Conservation (phyloP, 2,797 vertebrate species). For the Babyrousa celebensis region DNA sequence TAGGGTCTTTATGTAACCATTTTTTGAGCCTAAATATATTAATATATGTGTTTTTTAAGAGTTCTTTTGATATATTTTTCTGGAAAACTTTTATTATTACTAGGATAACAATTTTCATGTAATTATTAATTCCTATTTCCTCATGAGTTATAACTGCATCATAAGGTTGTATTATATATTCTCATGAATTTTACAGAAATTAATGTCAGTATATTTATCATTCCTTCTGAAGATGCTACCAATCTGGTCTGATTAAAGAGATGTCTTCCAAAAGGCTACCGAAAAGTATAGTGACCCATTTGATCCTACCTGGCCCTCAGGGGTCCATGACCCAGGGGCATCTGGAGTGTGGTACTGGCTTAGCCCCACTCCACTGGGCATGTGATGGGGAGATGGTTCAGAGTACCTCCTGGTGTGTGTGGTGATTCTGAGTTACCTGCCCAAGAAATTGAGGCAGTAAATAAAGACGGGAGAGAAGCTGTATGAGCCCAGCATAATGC, state of each 20-base stretch:
- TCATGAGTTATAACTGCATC: not conserved
- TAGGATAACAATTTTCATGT: not conserved
- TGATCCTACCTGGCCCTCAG: not conserved
- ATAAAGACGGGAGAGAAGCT: not conserved
- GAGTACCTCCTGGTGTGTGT: not conserved
- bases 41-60: not conserved
- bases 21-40: not conserved
- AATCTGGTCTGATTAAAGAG: not conserved
- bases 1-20: not conserved
- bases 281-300: not conserved
- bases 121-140: slow-evolving; percentile 16
- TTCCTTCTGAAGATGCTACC: not conserved
- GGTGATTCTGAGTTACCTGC: not conserved
- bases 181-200: not conserved
- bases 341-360: not conserved
- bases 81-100: slow-evolving; percentile 8
- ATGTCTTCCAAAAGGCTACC: not conserved
- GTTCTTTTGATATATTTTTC: not conserved
- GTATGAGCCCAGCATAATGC: no score
- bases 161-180: not conserved
- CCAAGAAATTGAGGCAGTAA: not conserved
- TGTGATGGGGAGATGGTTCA: not conserved
- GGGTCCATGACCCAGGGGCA: not conserved
- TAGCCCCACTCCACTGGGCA: accelerated
- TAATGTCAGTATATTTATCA: not conserved